Percentiles rank a stretch among this genome's conserved stretches.
Conservation (phyloP, 2,888 invertebrate genomes). For the Drosophila eohydei region DNA sequence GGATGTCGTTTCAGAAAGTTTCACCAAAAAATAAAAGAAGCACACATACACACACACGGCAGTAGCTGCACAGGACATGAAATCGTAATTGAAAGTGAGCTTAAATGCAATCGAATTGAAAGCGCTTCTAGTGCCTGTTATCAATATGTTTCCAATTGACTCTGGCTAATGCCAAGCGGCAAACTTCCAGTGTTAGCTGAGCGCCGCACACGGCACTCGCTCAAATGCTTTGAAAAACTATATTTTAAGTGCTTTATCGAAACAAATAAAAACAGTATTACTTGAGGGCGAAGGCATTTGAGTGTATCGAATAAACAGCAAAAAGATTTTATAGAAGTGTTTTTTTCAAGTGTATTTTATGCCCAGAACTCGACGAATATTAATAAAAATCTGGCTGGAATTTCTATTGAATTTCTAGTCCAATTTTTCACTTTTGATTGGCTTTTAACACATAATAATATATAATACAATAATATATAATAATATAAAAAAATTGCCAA, state of each 20-base stretch:
- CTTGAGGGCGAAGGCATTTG: not conserved
- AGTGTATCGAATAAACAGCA: not conserved
- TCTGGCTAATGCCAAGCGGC: conserved; percentile 28
- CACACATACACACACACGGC: not conserved
- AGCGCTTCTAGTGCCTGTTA: conserved; percentile 33
- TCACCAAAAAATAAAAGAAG: conserved; percentile 1
- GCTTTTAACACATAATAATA: too few species aligned
- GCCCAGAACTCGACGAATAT: not conserved
- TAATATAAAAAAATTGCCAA: too few species aligned
- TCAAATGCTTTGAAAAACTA: not conserved
- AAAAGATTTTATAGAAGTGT: not conserved
- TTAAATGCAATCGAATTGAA: conserved; percentile 16
- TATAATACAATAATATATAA: too few species aligned
- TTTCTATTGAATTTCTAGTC: not conserved
- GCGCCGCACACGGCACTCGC: not conserved
- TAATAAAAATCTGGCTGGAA: not conserved
- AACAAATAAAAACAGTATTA: not conserved
- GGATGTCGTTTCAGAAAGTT: conserved; percentile 48
- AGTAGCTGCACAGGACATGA: conserved; percentile 11
- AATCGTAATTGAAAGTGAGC: conserved; percentile 45
- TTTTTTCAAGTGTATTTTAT: not conserved
- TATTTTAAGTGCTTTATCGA: conserved; percentile 1
- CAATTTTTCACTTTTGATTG: too few species aligned
- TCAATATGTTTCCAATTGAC: conserved; percentile 50
- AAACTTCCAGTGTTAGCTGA: conserved; percentile 14